These are phyloP conservation scores for Drosophila micromelanica DNA, from an alignment of 1,140 invertebrate genomes.

Conservation along the genomic window DNA sequence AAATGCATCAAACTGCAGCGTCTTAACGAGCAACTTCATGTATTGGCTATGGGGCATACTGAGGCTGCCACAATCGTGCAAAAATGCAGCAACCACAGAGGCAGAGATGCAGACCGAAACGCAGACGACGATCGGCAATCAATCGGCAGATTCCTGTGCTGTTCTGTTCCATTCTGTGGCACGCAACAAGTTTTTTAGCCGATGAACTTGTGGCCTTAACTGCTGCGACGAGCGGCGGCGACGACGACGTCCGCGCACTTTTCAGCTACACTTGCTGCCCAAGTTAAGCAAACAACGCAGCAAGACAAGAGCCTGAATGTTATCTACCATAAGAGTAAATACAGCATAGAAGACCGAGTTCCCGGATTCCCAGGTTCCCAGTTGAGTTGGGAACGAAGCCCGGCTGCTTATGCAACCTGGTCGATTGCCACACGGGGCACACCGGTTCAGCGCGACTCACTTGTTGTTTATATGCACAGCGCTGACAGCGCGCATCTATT, in stretches of 20 bases:
- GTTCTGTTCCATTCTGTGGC: constrained; percentile 36
- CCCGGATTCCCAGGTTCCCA: constrained; percentile 23
- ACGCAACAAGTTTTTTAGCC: constrained; percentile 70
- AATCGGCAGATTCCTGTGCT: constrained; percentile 71
- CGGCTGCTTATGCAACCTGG: constrained; percentile 47
- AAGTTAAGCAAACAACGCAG: constrained; percentile 60
- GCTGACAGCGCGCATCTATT: constrained; percentile 29
- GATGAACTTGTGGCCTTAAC: constrained; percentile 74
- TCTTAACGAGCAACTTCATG: constrained; percentile 18
- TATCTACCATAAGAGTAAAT: constrained; percentile 47
- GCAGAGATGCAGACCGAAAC: constrained; percentile 18
- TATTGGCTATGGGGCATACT: constrained; percentile 27
- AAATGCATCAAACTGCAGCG: constrained; percentile 62
- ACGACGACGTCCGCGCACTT: constrained; percentile 31
- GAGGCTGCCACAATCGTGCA: constrained; percentile 53
- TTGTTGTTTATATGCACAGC: constrained; percentile 32
- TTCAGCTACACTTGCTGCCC: constrained; percentile 71
- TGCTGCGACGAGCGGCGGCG: constrained; percentile 14
- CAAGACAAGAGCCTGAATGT: constrained; percentile 41
- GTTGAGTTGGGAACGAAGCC: constrained; percentile 6
- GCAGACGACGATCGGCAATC: constrained; percentile 69
- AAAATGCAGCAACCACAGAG: constrained; percentile 48
- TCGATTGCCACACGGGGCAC: constrained; percentile 5
- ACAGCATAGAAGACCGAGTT: constrained; percentile 22
- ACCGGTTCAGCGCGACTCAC: constrained; percentile 13